Base-by-base conservation (phyloP, 2,888 invertebrate species). In the Acleris holmiana region DNA sequence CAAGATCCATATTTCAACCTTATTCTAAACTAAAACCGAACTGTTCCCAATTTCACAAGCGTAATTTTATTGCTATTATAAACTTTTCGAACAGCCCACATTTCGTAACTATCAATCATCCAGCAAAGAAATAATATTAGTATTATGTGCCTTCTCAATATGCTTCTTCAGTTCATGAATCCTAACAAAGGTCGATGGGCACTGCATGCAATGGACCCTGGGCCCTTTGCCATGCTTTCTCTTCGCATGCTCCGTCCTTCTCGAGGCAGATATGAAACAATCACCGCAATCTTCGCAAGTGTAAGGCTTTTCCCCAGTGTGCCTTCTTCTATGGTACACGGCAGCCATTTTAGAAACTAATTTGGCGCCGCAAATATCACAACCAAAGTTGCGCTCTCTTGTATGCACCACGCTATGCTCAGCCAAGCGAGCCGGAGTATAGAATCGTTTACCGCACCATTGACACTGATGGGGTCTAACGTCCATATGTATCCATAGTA, bases 341-440 rank as follows among this genome's bases (percentile, higher is more conserved):
- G 85, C 86, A 3, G 93, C 92, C 89, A 89, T 91, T 69, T 86
- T 88, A 15, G 90, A 84, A 2, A 91, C 91, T 0, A 92, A 73
- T 74, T 85, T 88, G 21, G 86, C 89, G 15, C 90, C 86, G 74
- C 94, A 94, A 56, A 93, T 84, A 61, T 93, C 90, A 66, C 94
- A 94, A 68, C 85, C 88, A 69, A 91, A 94, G 54, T 93, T 93
- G 67, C 93, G 81, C 51, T 81, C 92, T 15, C 93, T 83, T 0
- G 93, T 93, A 69, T 94, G 94, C 0, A 93, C 93, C 0, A 93
- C 88, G 3, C 84, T 84, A 60, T 94, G 94, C 65, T 93, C 93
- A 0, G 91, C 89, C 61, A 94, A 72, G 21, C 93, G 82, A 0
- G 91, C 89, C 4, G 91, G 85, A 0, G 93, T 92, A 66, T 91